Conservation (phyloP, 2,888 invertebrate species). For the Colostygia pectinataria region DNA sequence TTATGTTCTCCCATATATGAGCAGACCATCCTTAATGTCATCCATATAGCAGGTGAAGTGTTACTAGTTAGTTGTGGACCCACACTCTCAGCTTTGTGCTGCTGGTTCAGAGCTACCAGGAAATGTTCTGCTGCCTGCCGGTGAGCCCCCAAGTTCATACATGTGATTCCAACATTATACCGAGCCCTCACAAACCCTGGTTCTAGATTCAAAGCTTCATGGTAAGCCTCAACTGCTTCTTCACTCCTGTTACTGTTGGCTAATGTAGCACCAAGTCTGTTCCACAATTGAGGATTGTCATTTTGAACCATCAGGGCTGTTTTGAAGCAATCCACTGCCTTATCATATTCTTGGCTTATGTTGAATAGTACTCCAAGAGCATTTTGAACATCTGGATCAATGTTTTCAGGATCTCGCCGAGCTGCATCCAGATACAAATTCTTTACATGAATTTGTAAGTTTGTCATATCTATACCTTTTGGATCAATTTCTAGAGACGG, state of each 20-base stretch:
- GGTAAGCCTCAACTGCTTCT: constrained; percentile 98
- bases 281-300: constrained; percentile 96
- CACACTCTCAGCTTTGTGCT: constrained; percentile 84
- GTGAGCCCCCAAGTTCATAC: constrained; percentile 97
- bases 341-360: constrained; percentile 95
- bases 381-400: constrained; percentile 96
- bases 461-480: constrained; percentile 67
- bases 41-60: constrained; percentile 96
- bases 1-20: constrained; percentile 90
- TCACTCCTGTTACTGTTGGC: constrained; percentile 98
- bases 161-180: constrained; percentile 98
- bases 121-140: constrained; percentile 98
- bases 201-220: constrained; percentile 93
- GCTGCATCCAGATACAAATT: constrained; percentile 91
- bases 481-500: constrained; percentile 80
- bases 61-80: constrained; percentile 64
- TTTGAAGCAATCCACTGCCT: constrained; percentile 98
- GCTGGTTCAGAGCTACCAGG: constrained; percentile 95
- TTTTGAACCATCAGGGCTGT: constrained; percentile 92
- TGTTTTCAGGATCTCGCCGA: constrained; percentile 86
- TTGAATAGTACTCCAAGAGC: constrained; percentile 98
- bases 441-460: constrained; percentile 85
- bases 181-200: constrained; percentile 98
- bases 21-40: constrained; percentile 93
- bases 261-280: constrained; percentile 97